Evolutionary conservation across 2,797 vertebrate genomes (phyloP), one percentile per base, ranked within the genome.

Genomic region (Adelosebastes latens): DNA sequence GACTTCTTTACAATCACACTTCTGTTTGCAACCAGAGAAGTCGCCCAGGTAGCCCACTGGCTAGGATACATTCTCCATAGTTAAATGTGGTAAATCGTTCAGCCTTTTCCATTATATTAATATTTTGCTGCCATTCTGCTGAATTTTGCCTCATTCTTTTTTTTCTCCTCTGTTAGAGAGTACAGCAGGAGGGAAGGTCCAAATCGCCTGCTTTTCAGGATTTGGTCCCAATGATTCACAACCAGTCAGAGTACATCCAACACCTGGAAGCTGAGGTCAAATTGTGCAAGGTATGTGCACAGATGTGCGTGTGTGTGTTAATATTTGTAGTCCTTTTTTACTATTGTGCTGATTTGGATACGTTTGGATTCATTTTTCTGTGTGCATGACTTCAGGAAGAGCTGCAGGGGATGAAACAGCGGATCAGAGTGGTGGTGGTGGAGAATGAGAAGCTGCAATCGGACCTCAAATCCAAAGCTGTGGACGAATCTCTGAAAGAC

Each of bases 261-360:
- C 97, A 98, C 84, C 96, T 99, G 89, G 98, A 99, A 89, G 97
- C 97, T 25, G 97, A 99, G 92, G 97, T 99, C 86, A 98, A 97
- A 76, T 97, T 98, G 92, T 98, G 95, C 91, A 98, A 98, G 96
- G 98, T 99, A 89, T 83, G 88, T 80, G 9, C 49, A 25, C 13
- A 34, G 11, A 31, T 39, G 18, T 53, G 25, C 29, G 3, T 32
- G 13, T 86, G n/a, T 64, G 24, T 25, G 25, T 72, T 60, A 27
- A 49, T 32, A 42, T 77, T 24, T 36, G 2, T 27, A 29, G 2
- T 31, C 32, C 1, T 16, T 72, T 72, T 66, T 61, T 59, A 0
- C 16, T 14, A 7, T 27, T 73, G n/a, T 69, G 59, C 25, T 13
- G 12, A 58, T 80, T 29, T 81, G 42, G 10, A 14, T 6, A 3